Conservation (phyloP, 1,140 invertebrate species). For the Drusus annulatus region DNA sequence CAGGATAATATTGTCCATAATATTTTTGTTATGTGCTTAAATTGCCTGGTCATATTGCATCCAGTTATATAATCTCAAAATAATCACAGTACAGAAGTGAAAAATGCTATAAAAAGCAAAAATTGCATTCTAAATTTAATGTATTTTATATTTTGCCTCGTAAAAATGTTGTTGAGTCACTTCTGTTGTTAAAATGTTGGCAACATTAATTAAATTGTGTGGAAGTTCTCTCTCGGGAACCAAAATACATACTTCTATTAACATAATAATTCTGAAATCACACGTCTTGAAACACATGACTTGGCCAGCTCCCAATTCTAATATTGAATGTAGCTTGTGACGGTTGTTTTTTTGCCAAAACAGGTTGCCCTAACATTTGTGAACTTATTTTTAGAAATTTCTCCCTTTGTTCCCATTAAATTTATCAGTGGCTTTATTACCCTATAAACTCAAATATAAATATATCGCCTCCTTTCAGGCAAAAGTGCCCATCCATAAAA, state of each 20-base stretch:
- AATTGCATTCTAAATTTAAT: not conserved
- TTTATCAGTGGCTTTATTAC: too few species aligned
- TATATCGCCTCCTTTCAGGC: too few species aligned
- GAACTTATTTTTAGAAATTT: conserved; percentile 30
- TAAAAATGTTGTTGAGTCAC: too few species aligned
- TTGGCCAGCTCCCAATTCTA: conserved; percentile 38
- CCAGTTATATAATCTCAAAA: too few species aligned
- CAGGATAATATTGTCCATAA: too few species aligned
- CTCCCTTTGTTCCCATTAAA: too few species aligned
- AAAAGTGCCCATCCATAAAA: too few species aligned
- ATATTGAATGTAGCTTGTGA: conserved; percentile 30
- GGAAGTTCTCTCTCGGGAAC: not conserved
- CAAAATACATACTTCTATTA: conserved; percentile 12
- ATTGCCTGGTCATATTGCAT: too few species aligned
- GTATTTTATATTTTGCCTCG: conserved; percentile 15
- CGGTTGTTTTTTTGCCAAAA: conserved; percentile 50
- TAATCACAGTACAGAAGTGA: too few species aligned
- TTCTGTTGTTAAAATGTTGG: not conserved
- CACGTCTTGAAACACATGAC: conserved; percentile 34
- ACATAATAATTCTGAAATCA: conserved; percentile 21
- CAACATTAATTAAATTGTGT: not conserved
- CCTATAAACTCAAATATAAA: too few species aligned
- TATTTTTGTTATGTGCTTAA: too few species aligned
- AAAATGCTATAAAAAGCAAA: too few species aligned
- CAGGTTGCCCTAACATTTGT: conserved; percentile 46